phyloP scores from a whole-genome alignment of 2,113 vertebrate species.

The Toxostoma redivivum region DNA sequence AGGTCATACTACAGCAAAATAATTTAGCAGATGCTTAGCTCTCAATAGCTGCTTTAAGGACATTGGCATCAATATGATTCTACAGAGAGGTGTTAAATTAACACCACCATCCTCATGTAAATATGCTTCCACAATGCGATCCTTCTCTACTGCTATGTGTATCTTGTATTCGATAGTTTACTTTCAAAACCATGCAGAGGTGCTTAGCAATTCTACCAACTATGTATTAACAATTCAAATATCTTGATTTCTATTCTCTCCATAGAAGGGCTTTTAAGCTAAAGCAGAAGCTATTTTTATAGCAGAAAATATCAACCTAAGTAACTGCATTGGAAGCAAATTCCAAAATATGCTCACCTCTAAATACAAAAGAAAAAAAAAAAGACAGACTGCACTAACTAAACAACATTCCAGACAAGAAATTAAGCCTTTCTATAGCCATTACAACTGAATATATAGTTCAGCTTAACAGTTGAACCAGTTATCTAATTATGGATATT shows the following conservation, averaged over 20 bases:
- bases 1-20: neutral
- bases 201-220: neutral
- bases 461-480: neutral
- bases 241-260: neutral
- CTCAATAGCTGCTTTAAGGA: neutral
- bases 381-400: neutral
- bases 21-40: neutral
- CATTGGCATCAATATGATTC: neutral
- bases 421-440: neutral
- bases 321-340: neutral
- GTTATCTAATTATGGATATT: neutral
- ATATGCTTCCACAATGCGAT: neutral
- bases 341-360: neutral
- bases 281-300: neutral
- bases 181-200: neutral
- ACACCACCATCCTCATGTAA: neutral
- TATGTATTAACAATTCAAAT: neutral
- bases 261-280: neutral
- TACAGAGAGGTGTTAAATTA: neutral
- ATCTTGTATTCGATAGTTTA: neutral
- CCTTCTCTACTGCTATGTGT: neutral
- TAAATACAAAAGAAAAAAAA: neutral
- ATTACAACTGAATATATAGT: neutral
- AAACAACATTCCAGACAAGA: neutral
- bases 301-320: neutral